A percentile compares a stretch with the other conserved stretches of the same genome.
Evolutionary conservation across 2,888 invertebrate genomes (phyloP).

Genomic region (Camponotus fellah): DNA sequence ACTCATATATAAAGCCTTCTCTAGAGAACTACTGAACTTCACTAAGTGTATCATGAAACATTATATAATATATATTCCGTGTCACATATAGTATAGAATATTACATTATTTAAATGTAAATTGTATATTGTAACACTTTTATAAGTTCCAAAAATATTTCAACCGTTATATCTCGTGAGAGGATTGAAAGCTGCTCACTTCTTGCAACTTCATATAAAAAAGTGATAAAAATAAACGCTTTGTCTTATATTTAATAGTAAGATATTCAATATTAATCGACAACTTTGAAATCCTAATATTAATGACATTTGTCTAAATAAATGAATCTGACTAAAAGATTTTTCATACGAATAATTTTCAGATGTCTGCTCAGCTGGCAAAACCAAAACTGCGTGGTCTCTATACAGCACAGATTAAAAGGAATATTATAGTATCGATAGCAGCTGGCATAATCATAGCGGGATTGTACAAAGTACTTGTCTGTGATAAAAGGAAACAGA

Average conservation of each 20-base stretch:
- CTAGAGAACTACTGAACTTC: not conserved
- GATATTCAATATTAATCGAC: not conserved
- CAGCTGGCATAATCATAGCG: constrained; percentile 77
- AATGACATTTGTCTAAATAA: not conserved
- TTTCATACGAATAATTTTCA: constrained; percentile 44
- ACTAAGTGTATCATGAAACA: constrained; percentile 10
- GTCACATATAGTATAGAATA: not conserved
- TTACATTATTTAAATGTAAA: not conserved
- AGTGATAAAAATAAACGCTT: not conserved
- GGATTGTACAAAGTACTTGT: constrained; percentile 86
- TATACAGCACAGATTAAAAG: constrained; percentile 89
- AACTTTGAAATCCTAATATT: not conserved
- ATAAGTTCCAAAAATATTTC: not conserved
- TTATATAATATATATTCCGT: constrained; percentile 42
- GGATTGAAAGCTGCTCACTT: not conserved
- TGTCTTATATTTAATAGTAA: constrained; percentile 9
- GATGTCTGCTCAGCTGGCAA: constrained; percentile 77
- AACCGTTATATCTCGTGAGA: not conserved
- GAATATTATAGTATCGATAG: constrained; percentile 87
- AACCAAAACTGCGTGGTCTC: constrained; percentile 91
- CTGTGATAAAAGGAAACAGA: constrained; percentile 87
- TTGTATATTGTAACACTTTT: not conserved
- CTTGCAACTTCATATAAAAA: not conserved
- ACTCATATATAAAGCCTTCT: no score
- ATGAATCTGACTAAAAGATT: not conserved